Evolutionary conservation across 2,797 vertebrate genomes (phyloP), one percentile per base, ranked within the genome.

Genomic region (Myoxocephalus aenaeus): DNA sequence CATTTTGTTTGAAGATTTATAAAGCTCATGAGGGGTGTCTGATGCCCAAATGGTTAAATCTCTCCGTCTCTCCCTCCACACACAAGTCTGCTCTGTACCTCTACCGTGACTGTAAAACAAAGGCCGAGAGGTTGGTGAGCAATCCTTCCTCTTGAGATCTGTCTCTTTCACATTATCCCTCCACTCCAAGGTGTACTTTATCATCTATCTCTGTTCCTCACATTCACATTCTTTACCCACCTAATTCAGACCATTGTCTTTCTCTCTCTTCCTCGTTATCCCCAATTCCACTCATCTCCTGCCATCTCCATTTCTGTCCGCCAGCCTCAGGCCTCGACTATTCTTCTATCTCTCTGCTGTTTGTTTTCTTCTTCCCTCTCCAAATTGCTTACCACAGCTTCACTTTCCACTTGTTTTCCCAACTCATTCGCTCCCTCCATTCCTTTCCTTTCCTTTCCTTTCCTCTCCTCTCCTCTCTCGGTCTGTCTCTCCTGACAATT

Each of bases 401-500:
- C 64, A 79, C 57, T 70, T 79, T 73, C 72, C 75, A 81, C 84
- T 85, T 70, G 3, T 75, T 84, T 79, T 81, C 75, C 78, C 71
- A 56, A 17, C 65, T 77, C 58, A 44, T 76, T 82, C 20, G 1
- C 74, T 70, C 59, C 40, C 8, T 82, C 65, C 77, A 69, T 54
- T 59, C 54, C 50, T 79, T 54, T 7, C 51, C 56, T 40, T 48
- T 65, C 17, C 78, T 69, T 58, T 58, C 54, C 46, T 82, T 12
- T 14, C 51, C 56, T 38, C 46, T 65, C 17, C 46, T 82, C n/a
- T 14, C 51, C 56, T 38, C 46, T 65, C 17, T 32, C 51, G 61
- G 53, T 83, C 86, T 69, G 62, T 73, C 73, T 82, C 84, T 83
- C 70, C 65, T 75, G 74, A 86, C 73, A 84, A 73, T 85, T 32